Base-by-base conservation (phyloP, 2,888 invertebrate genomes). In the Acleris holmiana region DNA sequence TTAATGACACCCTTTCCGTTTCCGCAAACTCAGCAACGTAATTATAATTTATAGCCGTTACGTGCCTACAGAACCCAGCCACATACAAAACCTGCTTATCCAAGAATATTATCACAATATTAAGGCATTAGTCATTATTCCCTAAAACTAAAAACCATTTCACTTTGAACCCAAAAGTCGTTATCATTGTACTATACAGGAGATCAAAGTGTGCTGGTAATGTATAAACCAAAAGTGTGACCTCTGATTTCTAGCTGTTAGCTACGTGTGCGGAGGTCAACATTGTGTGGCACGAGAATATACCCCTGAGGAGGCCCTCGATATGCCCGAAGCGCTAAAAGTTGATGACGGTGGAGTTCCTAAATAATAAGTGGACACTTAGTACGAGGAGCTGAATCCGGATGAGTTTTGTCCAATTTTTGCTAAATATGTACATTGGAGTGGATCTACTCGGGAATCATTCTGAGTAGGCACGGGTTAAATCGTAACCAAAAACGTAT, bases 261-360 rank as follows among this genome's bases (percentile, higher is more conserved):
- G 35, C 35, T 35, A 35, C 4, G 13, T 8, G 8, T 35, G 10
- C 1, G 35, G 35, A 13, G 35, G 35, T 35, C 35, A 35, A 35
- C 35, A 13, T 35, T 35, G 35, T 35, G 35, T 35, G 35, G 35
- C 13, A 35, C 35, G 0, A 13, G 35, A 35, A 35, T 35, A 35
- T 13, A 13, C 35, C 35, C 35, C 23, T 48, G 49, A 13, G 5
- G 41, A 4, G 23, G 49, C 19, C 8, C 47, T 13, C 21, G 13
- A 21, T 13, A 17, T 41, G 23, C 29, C 23, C n/a, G 15, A 57
- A 57, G 35, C 18, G 18, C 57, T 57, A 10, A 57, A 23, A 51
- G 57, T 51, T 57, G 63, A 62, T 57, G 62, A 51, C 57, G 21
- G 19, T 35, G 57, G 46, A 50, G 21, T 46, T 53, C 50, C 35